Evolutionary conservation across 2,888 invertebrate species (phyloP), one percentile per base, ranked within the genome.

Genomic region (Endotricha flammealis): DNA sequence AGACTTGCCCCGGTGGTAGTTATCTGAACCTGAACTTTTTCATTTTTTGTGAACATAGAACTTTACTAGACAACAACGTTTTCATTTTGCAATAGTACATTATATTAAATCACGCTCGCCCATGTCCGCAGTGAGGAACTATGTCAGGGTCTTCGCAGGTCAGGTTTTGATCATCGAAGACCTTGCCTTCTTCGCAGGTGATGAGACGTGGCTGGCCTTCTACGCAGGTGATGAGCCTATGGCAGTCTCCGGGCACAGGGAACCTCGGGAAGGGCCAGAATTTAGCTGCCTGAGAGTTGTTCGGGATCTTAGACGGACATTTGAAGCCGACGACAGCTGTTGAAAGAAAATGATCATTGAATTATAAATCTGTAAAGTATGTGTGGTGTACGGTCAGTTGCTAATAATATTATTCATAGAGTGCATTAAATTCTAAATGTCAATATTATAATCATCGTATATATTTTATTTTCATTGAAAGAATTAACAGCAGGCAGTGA

Each of bases 241-340:
- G 93, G 69, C 95, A 95, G 75, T 96, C 95, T 9, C 95, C 94
- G 28, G 94, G 93, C 7, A 96, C 94, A 2, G 96, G 90, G 87
- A 95, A 97, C 50, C 97, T 90, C 17, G 97, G 97, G 89, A 91
- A 96, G 0, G 97, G 97, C 93, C 95, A 95, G 89, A 96, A 97
- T 70, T 93, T 94, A 33, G 95, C 95, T 3, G 95, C 92, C 39
- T 92, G 90, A 9, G 93, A 91, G 66, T 93, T 90, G 3, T 93
- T 90, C 17, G 95, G 94, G 29, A 95, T 91, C 69, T 95, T 94
- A 2, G 91, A 90, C 16, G 97, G 97, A 70, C 97, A 97, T 63
- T 95, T 95, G 90, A 97, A 97, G 36, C 96, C 96, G 42, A 96
- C 92, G 39, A 97, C 93, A 57, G 94, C 95, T 94, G 83, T 43